Percentiles rank a stretch among this genome's conserved stretches.
Conservation (phyloP, 2,797 vertebrate genomes). For the Florisuga fusca region DNA sequence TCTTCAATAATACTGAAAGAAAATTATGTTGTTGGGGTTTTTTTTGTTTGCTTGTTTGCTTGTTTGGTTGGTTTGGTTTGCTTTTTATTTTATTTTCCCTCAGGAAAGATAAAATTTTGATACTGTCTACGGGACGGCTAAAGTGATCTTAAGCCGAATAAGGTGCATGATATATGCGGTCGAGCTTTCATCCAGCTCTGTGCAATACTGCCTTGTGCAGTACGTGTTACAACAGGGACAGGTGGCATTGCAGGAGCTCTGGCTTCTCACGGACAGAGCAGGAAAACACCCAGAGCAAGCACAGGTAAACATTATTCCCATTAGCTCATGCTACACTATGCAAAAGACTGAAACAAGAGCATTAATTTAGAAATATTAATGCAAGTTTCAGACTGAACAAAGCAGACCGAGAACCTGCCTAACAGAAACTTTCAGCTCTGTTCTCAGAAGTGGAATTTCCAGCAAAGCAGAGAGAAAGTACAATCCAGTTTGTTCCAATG, state of each 20-base stretch:
- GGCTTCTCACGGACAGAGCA: background rate
- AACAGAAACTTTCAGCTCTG: slow-evolving; percentile 55
- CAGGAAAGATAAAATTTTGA: background rate
- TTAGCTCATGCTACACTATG: background rate
- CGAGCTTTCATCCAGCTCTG: background rate
- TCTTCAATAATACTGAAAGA: background rate
- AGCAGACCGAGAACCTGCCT: background rate
- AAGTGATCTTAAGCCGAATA: background rate
- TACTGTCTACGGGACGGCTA: background rate
- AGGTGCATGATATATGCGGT: fast-evolving
- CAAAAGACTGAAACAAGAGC: slow-evolving; percentile 9
- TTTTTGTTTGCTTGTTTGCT: too few relatives aligned
- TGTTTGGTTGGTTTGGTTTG: too few relatives aligned
- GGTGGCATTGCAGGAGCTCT: slow-evolving; percentile 23
- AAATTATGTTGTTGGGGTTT: background rate
- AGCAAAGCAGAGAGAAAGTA: slow-evolving; percentile 11
- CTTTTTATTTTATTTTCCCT: background rate
- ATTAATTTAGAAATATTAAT: background rate
- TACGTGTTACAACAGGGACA: slow-evolving; percentile 10
- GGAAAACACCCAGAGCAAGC: background rate
- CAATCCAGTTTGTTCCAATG: background rate
- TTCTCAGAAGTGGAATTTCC: slow-evolving; percentile 6
- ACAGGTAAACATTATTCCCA: background rate
- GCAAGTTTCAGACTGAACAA: background rate
- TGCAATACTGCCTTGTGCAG: background rate